Conservation (phyloP, 2,888 invertebrate genomes). For the Heliconius ethilla region DNA sequence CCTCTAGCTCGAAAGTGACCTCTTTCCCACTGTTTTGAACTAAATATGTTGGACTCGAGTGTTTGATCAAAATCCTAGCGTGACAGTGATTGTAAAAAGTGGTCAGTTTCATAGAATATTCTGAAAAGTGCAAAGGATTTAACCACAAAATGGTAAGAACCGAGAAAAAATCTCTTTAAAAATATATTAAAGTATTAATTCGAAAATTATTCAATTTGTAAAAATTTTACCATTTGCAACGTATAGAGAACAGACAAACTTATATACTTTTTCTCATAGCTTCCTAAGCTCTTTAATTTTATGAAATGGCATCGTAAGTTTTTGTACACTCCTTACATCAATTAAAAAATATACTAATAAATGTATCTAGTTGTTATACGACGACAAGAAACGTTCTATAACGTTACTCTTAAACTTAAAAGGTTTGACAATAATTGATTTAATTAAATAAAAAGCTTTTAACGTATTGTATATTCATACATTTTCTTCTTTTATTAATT, state of each 20-base stretch:
- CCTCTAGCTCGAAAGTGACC: slow-evolving; percentile 63
- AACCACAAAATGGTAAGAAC: slow-evolving; percentile 40
- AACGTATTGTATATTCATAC: no score
- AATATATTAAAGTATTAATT: not conserved
- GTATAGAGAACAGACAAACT: not conserved
- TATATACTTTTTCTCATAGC: not conserved
- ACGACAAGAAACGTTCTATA: not conserved
- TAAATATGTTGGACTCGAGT: slow-evolving; percentile 67
- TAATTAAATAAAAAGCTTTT: no score
- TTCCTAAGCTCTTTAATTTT: not conserved
- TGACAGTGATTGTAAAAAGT: slow-evolving; percentile 70
- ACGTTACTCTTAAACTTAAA: not conserved
- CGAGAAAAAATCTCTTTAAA: not conserved
- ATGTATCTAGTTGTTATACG: not conserved
- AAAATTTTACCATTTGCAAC: not conserved
- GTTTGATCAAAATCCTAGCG: slow-evolving; percentile 55
- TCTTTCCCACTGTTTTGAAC: slow-evolving; percentile 62
- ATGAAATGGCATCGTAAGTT: not conserved
- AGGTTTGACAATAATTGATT: no score
- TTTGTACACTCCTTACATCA: not conserved
- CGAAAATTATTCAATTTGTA: not conserved
- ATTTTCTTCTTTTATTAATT: no score
- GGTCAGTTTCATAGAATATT: slow-evolving; percentile 65
- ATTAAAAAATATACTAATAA: not conserved
- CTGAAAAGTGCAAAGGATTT: slow-evolving; percentile 45